Conservation (phyloP, 2,797 vertebrate species). For the Sebastes minor region DNA sequence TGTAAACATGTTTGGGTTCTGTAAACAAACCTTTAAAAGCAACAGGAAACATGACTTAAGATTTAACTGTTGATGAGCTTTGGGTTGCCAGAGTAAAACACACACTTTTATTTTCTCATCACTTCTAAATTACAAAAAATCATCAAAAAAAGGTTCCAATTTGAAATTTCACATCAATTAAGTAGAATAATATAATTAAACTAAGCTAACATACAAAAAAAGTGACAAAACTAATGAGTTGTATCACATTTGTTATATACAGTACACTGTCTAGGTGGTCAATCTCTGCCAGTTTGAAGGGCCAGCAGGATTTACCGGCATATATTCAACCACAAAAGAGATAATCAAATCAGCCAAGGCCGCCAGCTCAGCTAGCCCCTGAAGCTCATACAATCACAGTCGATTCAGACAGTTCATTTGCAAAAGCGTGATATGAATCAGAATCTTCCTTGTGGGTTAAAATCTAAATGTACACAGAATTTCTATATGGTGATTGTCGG, state of each 20-base stretch:
- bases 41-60: background rate
- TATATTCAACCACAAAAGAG: constrained; percentile 5
- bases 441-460: background rate
- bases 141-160: background rate
- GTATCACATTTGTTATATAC: background rate
- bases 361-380: background rate
- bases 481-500: background rate
- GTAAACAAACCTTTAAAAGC: background rate
- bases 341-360: constrained; percentile 11
- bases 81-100: background rate
- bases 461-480: background rate
- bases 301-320: background rate
- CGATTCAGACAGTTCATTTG: background rate
- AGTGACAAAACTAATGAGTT: background rate
- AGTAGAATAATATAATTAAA: background rate
- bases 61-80: background rate
- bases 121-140: background rate
- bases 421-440: background rate
- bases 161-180: background rate
- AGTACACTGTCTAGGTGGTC: background rate
- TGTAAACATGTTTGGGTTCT: background rate
- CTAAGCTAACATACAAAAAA: background rate
- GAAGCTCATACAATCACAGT: background rate
- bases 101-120: background rate
- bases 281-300: background rate